phyloP scores from a whole-genome alignment of 2,113 vertebrate species.

The Zosterops lateralis region DNA sequence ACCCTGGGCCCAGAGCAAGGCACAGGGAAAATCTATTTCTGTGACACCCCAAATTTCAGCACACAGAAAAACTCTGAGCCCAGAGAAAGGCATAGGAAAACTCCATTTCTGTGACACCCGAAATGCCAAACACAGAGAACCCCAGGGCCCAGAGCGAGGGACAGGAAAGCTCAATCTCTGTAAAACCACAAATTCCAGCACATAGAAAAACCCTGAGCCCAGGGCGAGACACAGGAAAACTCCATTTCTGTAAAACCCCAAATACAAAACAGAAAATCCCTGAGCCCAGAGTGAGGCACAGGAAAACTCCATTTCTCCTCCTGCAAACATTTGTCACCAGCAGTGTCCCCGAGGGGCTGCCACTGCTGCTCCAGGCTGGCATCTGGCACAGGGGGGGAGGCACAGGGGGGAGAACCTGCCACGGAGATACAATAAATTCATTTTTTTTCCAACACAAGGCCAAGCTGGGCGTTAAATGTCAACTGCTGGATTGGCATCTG shows the following conservation, averaged over 20 bases:
- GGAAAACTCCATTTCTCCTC: neutral
- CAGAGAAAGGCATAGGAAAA: no score
- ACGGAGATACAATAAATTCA: neutral
- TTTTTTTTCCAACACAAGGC: neutral
- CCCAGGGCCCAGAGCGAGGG: no score
- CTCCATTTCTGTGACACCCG: no score
- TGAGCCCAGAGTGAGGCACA: neutral
- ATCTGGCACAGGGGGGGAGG: conserved; percentile 18
- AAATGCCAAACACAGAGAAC: no score
- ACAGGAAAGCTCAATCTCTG: no score
- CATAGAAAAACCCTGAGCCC: no score
- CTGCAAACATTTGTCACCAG: neutral
- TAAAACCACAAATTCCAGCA: no score
- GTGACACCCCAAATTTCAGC: no score
- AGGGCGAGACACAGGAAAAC: no score
- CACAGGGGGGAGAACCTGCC: neutral
- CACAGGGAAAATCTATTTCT: no score
- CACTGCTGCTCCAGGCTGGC: neutral
- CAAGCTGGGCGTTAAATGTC: conserved; percentile 13
- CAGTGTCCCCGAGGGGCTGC: neutral
- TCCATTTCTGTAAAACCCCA: neutral
- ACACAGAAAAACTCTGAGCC: no score
- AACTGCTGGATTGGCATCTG: conserved; percentile 33
- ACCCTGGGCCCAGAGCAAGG: no score
- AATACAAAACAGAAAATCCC: neutral